Evolutionary conservation across 2,797 vertebrate species (phyloP).

Genomic region (Notamacropus eugenii): DNA sequence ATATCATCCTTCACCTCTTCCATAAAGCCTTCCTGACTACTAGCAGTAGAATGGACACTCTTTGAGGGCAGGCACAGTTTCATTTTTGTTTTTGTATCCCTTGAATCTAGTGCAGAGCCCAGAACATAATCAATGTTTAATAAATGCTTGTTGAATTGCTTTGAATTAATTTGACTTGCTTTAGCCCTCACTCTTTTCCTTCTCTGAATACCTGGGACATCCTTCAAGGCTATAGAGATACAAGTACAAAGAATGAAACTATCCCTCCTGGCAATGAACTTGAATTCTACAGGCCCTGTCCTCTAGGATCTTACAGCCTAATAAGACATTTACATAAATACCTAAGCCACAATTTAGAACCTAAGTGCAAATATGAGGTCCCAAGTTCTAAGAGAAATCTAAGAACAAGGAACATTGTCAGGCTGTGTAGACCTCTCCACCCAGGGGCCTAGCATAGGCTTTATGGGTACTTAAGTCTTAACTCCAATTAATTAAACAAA

Average conservation of each 20-base stretch:
- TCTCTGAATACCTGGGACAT: neutral
- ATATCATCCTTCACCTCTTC: neutral
- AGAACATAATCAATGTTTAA: neutral
- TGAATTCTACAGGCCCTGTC: neutral
- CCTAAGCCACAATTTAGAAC: neutral
- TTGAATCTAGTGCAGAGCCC: neutral
- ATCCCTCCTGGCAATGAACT: neutral
- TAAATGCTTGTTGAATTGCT: neutral
- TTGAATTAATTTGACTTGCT: neutral
- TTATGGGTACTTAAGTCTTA: neutral
- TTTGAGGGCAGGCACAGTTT: neutral
- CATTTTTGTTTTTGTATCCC: neutral
- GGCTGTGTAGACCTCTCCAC: neutral
- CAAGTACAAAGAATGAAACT: neutral
- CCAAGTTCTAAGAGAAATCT: neutral
- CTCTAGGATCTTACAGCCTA: neutral
- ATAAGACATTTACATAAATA: neutral
- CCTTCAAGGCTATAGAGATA: neutral
- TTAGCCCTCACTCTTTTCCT: neutral
- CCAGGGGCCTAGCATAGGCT: neutral
- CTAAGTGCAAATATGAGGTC: neutral
- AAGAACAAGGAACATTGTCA: neutral
- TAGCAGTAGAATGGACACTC: neutral
- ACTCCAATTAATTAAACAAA: neutral
- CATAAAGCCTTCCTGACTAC: rapidly evolving